Conservation (phyloP, 2,888 invertebrate species). For the Cylindroiulus punctatus region DNA sequence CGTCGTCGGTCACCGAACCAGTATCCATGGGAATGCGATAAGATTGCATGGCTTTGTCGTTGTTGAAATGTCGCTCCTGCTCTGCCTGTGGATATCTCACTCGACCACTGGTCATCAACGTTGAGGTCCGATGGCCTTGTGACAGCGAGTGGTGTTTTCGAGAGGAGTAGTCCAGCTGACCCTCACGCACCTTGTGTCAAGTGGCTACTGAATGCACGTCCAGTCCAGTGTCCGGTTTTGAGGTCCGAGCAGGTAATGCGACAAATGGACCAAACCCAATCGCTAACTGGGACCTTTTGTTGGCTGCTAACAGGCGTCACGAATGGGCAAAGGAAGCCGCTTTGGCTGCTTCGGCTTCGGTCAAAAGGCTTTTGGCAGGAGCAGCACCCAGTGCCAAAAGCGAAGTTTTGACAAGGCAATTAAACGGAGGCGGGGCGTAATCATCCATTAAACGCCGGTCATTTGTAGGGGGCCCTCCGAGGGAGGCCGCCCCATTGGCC, state of each 20-base stretch:
- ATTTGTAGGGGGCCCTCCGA: constrained; percentile 8
- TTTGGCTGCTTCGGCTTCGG: not conserved
- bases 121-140: too few species aligned
- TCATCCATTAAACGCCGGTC: constrained; percentile 51
- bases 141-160: too few species aligned
- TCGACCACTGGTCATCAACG: not conserved
- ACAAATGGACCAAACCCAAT: constrained; percentile 26
- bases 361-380: not conserved
- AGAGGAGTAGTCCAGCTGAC: constrained; percentile 14
- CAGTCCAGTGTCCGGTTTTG: not conserved
- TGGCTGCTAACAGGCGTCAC: not conserved
- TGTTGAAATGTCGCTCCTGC: too few species aligned
- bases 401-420: constrained; percentile 51
- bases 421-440: constrained; percentile 50
- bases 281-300: constrained; percentile 25
- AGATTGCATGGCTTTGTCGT: not conserved
- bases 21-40: constrained; percentile 53
- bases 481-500: not conserved
- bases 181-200: not conserved
- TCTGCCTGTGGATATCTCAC: not conserved
- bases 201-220: not conserved
- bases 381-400: not conserved
- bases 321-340: constrained; percentile 1
- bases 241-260: not conserved
- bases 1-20: constrained; percentile 51